Base-by-base conservation (phyloP, 2,113 vertebrate genomes). In the Sinocyclocheilus maitianheensis region DNA sequence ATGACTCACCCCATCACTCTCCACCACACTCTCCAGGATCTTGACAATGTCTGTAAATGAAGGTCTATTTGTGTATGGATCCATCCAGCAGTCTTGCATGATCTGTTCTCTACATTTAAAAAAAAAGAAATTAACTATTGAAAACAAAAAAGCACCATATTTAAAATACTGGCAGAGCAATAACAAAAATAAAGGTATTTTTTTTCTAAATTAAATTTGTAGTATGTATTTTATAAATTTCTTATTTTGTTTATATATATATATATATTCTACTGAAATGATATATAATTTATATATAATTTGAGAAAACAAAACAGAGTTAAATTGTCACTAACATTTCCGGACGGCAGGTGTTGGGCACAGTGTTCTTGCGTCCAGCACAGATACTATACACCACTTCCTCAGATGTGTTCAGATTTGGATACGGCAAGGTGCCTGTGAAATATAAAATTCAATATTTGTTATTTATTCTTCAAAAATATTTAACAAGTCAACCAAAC, bases 331-430 rank as follows among this genome's bases (percentile, higher is more conserved):
- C 94, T 93, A 62, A 95, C 94, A 94, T 93, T 84, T 95, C 93
- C 63, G 91, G 90, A 40, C 93, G 91, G 91, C 94, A 94, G 79
- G 91, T 90, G 0, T 91, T 89, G 5, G 94, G 94, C 16, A 91
- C 92, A 53, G 84, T 24, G 80, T 95, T 94, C 83, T 91, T 94
- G 22, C 91, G 88, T 67, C 94, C 94, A 55, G 93, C 88, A 87
- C 93, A 94, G 86, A 95, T 90, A 83, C 93, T 91, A 80, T 93
- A 93, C 14, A 94, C 87, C 75, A 95, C 94, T 34, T 94, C 85
- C 83, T 95, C 93, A 10, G 94, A 93, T 0, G 89, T 92, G 81
- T 93, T 91, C 86, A 95, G 88, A 88, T 87, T 88, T 1, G 93
- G 91, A 79, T 94, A 95, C 0, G 94, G 94, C 22, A 94, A 92